A percentile compares a stretch with the other conserved stretches of the same genome.
These are phyloP conservation scores for Crypturellus tataupa DNA, from an alignment of 2,797 vertebrate species.

Conservation along the genomic window DNA sequence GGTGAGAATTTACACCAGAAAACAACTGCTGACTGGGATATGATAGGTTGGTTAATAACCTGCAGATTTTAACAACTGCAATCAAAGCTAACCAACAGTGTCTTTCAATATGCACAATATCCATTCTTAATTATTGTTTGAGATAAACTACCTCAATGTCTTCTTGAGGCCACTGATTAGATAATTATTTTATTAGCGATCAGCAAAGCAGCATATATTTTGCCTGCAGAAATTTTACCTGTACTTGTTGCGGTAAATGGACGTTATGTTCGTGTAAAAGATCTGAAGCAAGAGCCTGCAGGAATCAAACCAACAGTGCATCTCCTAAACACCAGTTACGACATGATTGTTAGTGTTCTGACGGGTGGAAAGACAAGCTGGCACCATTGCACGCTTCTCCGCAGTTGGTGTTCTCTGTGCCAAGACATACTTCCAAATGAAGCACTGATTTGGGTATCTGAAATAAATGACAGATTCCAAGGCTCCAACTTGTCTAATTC, in stretches of 20 bases:
- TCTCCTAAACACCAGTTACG: conserved; percentile 16
- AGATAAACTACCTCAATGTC: neutral
- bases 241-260: neutral
- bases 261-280: neutral
- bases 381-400: neutral
- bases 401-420: conserved; percentile 5
- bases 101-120: neutral
- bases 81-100: neutral
- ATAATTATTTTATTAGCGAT: neutral
- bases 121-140: neutral
- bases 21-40: neutral
- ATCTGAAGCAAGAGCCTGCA: neutral
- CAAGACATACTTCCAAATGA: conserved; percentile 36
- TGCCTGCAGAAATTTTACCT: neutral
- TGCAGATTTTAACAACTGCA: neutral
- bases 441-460: conserved; percentile 12
- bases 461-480: conserved; percentile 43
- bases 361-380: neutral
- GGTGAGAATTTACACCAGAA: neutral
- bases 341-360: neutral
- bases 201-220: neutral
- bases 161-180: neutral
- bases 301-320: neutral
- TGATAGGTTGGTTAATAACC: neutral
- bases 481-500: neutral